phyloP scores from a whole-genome alignment of 2,888 invertebrate species.

The Apoda limacodes region DNA sequence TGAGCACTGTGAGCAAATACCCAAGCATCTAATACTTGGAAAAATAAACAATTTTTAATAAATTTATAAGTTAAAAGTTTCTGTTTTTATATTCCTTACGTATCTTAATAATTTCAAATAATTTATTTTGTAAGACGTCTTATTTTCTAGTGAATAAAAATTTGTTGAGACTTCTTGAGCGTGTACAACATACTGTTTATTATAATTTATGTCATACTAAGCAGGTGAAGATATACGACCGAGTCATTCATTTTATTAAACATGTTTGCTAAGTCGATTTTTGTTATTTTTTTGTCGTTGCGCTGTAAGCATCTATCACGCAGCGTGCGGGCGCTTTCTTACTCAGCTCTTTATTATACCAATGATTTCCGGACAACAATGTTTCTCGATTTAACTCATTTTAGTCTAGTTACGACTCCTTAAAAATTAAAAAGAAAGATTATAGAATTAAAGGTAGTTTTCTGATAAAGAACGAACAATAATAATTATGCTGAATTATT shows the following conservation, averaged over 20 bases:
- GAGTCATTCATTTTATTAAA: constrained; percentile 68
- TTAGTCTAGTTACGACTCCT: too few relatives aligned
- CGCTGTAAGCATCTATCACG: constrained; percentile 60
- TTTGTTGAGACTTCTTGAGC: constrained; percentile 65
- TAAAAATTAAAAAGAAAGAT: too few relatives aligned
- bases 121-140: constrained; percentile 57
- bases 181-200: constrained; percentile 67
- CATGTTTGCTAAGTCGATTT: constrained; percentile 68
- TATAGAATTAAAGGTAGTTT: too few relatives aligned
- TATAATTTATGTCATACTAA: constrained; percentile 69
- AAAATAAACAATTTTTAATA: too few relatives aligned
- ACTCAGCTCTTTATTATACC: constrained; percentile 60
- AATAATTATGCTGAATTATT: too few relatives aligned
- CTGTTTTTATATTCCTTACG: constrained; percentile 45
- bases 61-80: too few relatives aligned
- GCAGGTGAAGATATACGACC: constrained; percentile 69
- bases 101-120: constrained; percentile 47
- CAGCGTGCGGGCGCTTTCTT: constrained; percentile 64
- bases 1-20: too few relatives aligned
- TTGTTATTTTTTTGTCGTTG: constrained; percentile 43
- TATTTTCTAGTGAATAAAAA: constrained; percentile 64
- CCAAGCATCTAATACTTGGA: too few relatives aligned
- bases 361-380: constrained; percentile 66
- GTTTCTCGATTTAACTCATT: too few relatives aligned
- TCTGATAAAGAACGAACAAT: too few relatives aligned